phyloP scores from a whole-genome alignment of 1,140 invertebrate species.

The Latrodectus geometricus region DNA sequence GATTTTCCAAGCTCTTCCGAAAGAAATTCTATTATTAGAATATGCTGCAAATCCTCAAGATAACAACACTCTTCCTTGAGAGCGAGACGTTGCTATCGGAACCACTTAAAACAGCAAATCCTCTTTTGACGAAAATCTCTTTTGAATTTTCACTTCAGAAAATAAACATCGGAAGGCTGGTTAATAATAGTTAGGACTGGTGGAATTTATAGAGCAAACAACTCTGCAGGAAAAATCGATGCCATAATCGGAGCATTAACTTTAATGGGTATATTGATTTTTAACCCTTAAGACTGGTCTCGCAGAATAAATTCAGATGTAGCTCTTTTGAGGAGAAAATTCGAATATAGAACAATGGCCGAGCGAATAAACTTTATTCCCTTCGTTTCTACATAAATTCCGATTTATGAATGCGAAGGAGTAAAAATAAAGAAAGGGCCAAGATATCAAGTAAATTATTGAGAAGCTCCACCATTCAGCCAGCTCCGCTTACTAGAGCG shows the following conservation, averaged over 20 bases:
- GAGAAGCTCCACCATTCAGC: constrained; percentile 1
- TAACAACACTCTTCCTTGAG: no score
- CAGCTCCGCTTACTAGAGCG: not conserved
- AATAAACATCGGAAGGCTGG: no score
- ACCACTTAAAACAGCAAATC: no score
- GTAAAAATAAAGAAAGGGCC: not conserved
- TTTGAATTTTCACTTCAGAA: no score
- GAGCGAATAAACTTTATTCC: constrained; percentile 6
- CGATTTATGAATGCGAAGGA: constrained; percentile 33
- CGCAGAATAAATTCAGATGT: not conserved
- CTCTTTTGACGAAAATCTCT: no score
- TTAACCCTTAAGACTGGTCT: not conserved
- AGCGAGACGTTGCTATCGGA: no score
- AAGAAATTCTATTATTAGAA: no score
- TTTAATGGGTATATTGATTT: not conserved
- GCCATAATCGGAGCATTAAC: not conserved
- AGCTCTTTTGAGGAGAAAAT: not conserved
- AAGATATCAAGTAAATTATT: constrained; percentile 25
- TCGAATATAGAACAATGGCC: not conserved
- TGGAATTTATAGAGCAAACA: not conserved
- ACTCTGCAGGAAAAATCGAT: not conserved
- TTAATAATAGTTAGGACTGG: no score
- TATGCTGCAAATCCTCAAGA: no score
- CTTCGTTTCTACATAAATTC: constrained; percentile 39
- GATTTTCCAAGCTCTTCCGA: no score